These are phyloP conservation scores for Rhingia campestris DNA, from an alignment of 2,888 invertebrate species.

Conservation along the genomic window DNA sequence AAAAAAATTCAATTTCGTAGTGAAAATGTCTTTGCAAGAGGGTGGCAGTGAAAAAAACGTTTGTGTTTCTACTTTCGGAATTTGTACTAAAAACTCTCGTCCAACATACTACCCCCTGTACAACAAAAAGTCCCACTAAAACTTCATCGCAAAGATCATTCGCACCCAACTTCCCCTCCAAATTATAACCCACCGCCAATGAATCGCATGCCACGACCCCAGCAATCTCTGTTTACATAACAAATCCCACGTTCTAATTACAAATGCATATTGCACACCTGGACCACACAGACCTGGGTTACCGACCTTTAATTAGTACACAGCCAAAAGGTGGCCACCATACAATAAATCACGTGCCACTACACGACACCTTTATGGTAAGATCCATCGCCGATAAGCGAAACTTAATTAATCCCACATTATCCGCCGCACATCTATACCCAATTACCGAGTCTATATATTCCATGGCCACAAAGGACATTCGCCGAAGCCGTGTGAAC, in stretches of 20 bases:
- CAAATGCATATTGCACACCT: constrained; percentile 17
- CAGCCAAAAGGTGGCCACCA: neutral
- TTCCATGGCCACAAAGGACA: constrained; percentile 19
- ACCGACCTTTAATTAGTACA: neutral
- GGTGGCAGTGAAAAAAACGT: too few relatives aligned
- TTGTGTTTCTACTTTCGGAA: too few relatives aligned
- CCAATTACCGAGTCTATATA: constrained; percentile 34
- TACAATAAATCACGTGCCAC: constrained; percentile 28
- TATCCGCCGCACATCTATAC: constrained; percentile 52
- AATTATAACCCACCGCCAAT: too few relatives aligned
- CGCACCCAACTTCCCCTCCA: too few relatives aligned
- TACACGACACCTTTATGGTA: neutral
- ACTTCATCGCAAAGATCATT: too few relatives aligned
- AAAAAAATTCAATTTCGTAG: too few relatives aligned
- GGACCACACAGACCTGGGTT: neutral
- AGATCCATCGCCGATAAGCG: constrained; percentile 44
- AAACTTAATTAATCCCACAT: constrained; percentile 57
- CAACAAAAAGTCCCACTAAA: too few relatives aligned
- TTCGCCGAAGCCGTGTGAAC: constrained; percentile 9
- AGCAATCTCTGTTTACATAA: too few relatives aligned
- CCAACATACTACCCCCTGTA: too few relatives aligned
- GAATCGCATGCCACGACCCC: too few relatives aligned
- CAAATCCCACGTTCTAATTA: constrained; percentile 11
- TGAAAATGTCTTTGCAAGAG: too few relatives aligned
- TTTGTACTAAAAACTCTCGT: too few relatives aligned